Base-by-base conservation (phyloP, 2,113 vertebrate species). In the Megaceryle maxima region DNA sequence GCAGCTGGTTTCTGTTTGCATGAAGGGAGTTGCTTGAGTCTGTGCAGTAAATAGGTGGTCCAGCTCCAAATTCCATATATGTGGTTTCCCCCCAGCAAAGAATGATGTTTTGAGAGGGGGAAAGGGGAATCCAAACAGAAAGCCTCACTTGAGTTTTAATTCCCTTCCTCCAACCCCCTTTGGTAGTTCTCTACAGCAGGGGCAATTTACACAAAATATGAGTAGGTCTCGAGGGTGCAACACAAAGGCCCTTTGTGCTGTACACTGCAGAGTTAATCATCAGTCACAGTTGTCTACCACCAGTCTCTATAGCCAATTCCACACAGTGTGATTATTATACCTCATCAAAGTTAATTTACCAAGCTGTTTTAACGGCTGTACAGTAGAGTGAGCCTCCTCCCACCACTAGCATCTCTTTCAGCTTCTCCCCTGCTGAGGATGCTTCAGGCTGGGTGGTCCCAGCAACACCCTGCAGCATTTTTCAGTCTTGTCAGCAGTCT, bases 391-490 rank as follows among this genome's bases (percentile, higher is more conserved):
- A 94, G 74, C 81, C 43, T 89, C 57, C 83, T 94, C 63, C 53
- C 44, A 82, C 62, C 41, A 21, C 63, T 10, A 81, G 80, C 50
- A 85, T 89, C 83, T 73, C 67, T 92, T 89, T 87, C 67, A 76
- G 62, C 83, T 33, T 16, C 82, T 87, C 18, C 50, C 50, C 59
- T 77, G 57, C 44, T 63, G 92, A 94, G 67, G 87, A 83, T 88
- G 89, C 81, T 79, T 82, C 92, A 85, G 74, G 74, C 74, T 96
- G 94, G 94, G 96, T 96, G 96, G 96, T 96, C 96, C 50, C 76
- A 29, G 80, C 77, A 89, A 82, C 83, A 83, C 67, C 81, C 90
- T 46, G 6, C 75, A 85, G 74, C 87, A 73, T 87, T 96, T 96
- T 95, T 87, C 80, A 89, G 66, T 84, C 88, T 92, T 96, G 91